phyloP scores from a whole-genome alignment of 1,140 invertebrate genomes.

The Stenopsyche tienmushanensis region DNA sequence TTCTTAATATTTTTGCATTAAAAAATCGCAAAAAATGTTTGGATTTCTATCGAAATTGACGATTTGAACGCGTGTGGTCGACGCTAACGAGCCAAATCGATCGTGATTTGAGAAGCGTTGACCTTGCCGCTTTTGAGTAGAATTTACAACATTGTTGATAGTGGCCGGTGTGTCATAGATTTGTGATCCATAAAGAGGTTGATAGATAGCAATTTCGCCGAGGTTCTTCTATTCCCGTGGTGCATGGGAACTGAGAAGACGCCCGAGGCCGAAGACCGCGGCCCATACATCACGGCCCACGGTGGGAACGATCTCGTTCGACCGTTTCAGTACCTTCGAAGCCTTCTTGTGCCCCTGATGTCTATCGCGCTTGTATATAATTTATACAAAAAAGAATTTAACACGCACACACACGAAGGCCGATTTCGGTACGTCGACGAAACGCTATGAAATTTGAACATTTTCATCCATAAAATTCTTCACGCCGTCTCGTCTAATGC shows the following conservation, averaged over 20 bases:
- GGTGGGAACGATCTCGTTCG: constrained; percentile 32
- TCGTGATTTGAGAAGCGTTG: too few relatives aligned
- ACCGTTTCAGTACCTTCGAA: constrained; percentile 19
- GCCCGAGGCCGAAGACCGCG: constrained; percentile 28
- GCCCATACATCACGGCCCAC: constrained; percentile 40
- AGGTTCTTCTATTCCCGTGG: constrained; percentile 31
- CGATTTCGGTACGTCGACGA: neutral
- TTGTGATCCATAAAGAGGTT: neutral
- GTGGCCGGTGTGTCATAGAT: neutral
- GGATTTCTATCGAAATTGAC: too few relatives aligned
- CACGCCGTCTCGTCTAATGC: too few relatives aligned
- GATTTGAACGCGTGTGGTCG: too few relatives aligned
- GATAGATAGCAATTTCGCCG: constrained; percentile 31
- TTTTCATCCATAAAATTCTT: too few relatives aligned
- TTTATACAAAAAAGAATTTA: neutral
- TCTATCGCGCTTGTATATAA: constrained; percentile 8
- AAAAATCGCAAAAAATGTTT: too few relatives aligned
- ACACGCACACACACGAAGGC: neutral
- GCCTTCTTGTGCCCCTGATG: constrained; percentile 29
- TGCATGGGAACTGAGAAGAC: constrained; percentile 37
- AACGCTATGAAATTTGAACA: too few relatives aligned
- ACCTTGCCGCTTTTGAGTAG: too few relatives aligned
- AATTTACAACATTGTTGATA: neutral
- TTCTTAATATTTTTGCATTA: too few relatives aligned
- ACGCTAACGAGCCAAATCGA: too few relatives aligned